Evolutionary conservation across 1,140 invertebrate species (phyloP).

Genomic region (Pseudobourletiella spinata): DNA sequence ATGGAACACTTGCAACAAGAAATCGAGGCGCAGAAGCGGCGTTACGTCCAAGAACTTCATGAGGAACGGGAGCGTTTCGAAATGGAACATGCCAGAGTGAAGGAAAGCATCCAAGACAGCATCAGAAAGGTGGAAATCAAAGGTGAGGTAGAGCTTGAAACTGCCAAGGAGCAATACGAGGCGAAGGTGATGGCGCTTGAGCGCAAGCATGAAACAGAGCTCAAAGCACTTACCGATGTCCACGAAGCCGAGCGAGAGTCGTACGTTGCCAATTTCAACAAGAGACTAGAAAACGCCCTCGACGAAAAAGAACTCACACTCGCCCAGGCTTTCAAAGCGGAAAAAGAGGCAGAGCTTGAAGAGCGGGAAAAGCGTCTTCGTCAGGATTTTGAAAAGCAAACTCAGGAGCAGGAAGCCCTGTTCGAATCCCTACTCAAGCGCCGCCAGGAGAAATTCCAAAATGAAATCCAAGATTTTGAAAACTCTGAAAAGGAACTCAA

Average conservation of each 20-base stretch:
- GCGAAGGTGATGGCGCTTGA: slow-evolving; percentile 20
- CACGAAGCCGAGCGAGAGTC: slow-evolving; percentile 48
- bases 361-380: slow-evolving; percentile 54
- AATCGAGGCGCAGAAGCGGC: slow-evolving; percentile 18
- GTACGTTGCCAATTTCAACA: slow-evolving; percentile 49
- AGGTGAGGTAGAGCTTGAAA: slow-evolving; percentile 28
- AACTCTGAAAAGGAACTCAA: slow-evolving; percentile 43
- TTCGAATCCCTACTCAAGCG: slow-evolving; percentile 53
- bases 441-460: slow-evolving; percentile 62
- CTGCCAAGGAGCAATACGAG: slow-evolving; percentile 23
- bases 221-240: slow-evolving; percentile 48
- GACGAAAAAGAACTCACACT: slow-evolving; percentile 51
- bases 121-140: slow-evolving; percentile 28
- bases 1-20: slow-evolving; percentile 19
- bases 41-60: slow-evolving; percentile 12
- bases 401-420: slow-evolving; percentile 46
- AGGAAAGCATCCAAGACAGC: slow-evolving; percentile 22
- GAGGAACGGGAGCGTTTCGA: slow-evolving; percentile 20
- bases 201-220: slow-evolving; percentile 42
- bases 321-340: slow-evolving; percentile 39
- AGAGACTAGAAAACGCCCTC: slow-evolving; percentile 47
- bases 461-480: slow-evolving; percentile 55
- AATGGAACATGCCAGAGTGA: slow-evolving; percentile 19
- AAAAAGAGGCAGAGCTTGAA: slow-evolving; percentile 50
- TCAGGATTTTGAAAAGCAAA: slow-evolving; percentile 51